Evolutionary conservation across 2,888 invertebrate species (phyloP), one percentile per base, ranked within the genome.

Genomic region (Macaria liturata): DNA sequence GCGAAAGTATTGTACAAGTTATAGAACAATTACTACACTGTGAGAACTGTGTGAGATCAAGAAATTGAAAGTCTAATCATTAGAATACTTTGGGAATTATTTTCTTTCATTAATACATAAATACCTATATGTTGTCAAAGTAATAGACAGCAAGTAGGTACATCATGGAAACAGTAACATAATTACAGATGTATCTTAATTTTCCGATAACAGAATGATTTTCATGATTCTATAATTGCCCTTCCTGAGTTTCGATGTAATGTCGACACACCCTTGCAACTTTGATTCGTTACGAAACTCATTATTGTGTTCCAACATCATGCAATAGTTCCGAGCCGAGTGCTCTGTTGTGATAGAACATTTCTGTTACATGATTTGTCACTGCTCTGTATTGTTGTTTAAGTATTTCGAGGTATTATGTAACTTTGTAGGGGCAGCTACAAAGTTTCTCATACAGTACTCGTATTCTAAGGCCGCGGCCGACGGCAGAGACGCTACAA

Each of bases 1-100:
- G 68, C 64, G 67, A 66, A 66, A 40, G 49, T 57, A 49, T 45
- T n/a, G 34, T 37, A 37, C 5, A 37, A 37, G 34, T 6, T 37
- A 37, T 4, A 37, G 4, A 6, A 37, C 3, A 7, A 7, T 37
- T 0, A 37, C 7, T 37, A 37, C 34, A 37, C 7, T 4, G 3
- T 37, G 7, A 3, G 34, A 37, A 20, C 20, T 20, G 20, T 20
- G 20, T 37, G 34, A 37, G 34, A 37, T 37, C 34, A 37, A 6
- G 34, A 37, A 37, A 37, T 37, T 37, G 34, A 37, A 20, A 20
- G 20, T 20, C 20, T 20, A 20, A 20, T 20, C 20, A 20, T 20
- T 20, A 20, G 20, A 20, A 20, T 20, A 20, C 20, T 2, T 20
- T 20, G 20, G 2, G 20, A 20, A 20, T 20, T 20, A 20, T 20